A percentile compares a stretch with the other conserved stretches of the same genome.
Evolutionary conservation across 2,797 vertebrate species (phyloP).

Genomic region (Malacoraja senta): DNA sequence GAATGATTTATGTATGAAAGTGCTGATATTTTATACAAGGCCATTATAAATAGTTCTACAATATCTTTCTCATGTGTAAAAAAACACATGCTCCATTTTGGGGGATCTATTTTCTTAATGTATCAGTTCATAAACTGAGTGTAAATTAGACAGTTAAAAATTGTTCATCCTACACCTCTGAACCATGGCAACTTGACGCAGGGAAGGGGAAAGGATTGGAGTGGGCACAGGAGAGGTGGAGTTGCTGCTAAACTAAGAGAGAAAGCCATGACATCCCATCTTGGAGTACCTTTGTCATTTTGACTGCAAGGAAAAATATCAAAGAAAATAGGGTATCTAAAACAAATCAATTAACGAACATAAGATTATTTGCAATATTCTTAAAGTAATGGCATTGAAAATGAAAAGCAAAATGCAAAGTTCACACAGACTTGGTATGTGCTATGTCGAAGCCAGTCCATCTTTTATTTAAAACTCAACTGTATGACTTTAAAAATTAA

Average conservation of each 20-base stretch:
- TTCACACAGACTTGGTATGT: background rate
- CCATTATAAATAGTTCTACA: background rate
- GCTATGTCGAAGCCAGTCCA: background rate
- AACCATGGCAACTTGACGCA: background rate
- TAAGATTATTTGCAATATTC: background rate
- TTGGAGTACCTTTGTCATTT: background rate
- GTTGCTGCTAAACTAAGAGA: background rate
- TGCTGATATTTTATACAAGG: conserved; percentile 26
- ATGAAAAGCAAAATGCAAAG: background rate
- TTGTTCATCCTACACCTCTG: background rate
- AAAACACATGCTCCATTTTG: background rate
- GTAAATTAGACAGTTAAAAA: background rate
- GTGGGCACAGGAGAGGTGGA: background rate
- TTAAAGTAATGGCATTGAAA: background rate
- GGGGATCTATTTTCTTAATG: background rate
- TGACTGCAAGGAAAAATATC: background rate
- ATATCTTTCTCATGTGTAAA: background rate
- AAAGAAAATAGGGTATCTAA: background rate
- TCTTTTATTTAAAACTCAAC: background rate
- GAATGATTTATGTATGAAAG: conserved; percentile 11
- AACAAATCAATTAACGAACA: no score
- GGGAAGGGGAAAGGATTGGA: background rate
- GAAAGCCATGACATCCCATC: background rate
- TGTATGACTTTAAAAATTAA: background rate
- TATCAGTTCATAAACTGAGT: background rate